Evolutionary conservation across 2,797 vertebrate genomes (phyloP).

Genomic region (Argya squamiceps): DNA sequence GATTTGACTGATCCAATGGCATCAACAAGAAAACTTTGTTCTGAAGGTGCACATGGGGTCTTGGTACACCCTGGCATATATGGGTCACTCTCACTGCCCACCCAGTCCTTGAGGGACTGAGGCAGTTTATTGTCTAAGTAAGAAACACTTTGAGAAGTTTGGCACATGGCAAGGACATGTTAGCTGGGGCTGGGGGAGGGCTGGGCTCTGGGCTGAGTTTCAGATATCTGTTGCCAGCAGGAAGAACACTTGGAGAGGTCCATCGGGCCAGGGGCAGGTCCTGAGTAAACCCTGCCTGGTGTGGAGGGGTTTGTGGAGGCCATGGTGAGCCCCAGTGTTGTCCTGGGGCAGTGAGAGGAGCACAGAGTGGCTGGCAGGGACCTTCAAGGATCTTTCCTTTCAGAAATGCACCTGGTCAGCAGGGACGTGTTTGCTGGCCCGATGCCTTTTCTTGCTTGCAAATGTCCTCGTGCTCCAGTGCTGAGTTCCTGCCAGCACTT

Average conservation of each 20-base stretch:
- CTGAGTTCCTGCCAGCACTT: neutral
- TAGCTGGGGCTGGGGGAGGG: neutral
- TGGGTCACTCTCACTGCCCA: neutral
- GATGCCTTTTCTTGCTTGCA: neutral
- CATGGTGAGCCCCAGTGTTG: neutral
- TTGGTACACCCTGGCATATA: neutral
- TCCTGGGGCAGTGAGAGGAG: neutral
- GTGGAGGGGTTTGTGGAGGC: neutral
- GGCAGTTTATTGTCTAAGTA: neutral
- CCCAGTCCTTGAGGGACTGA: neutral
- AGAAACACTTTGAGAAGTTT: neutral
- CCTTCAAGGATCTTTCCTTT: neutral
- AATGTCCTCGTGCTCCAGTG: neutral
- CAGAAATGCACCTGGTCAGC: neutral
- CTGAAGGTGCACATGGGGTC: neutral
- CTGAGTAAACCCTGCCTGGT: neutral
- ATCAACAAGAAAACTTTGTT: neutral
- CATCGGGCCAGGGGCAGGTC: neutral
- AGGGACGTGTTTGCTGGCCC: neutral
- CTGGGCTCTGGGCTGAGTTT: neutral
- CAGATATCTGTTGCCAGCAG: neutral
- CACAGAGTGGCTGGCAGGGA: neutral
- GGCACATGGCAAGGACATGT: neutral
- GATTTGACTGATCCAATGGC: neutral
- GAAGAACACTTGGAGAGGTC: neutral